Conservation (phyloP, 2,113 vertebrate genomes). For the Hypocryptadius cinnamomeus region DNA sequence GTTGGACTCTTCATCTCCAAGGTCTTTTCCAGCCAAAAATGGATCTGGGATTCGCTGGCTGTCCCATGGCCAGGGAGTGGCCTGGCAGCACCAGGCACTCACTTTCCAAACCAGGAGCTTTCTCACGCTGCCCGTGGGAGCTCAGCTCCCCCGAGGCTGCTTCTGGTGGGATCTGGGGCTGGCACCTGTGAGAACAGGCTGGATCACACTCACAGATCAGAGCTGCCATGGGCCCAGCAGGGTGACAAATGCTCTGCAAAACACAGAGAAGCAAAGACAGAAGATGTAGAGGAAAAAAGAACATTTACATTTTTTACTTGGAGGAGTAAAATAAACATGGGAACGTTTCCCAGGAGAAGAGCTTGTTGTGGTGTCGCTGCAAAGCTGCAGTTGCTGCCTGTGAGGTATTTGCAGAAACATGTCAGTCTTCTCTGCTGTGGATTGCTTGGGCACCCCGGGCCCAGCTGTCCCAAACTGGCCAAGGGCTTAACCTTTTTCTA, state of each 20-base stretch:
- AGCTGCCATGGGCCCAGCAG: background rate
- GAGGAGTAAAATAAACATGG: slow-evolving; percentile 35
- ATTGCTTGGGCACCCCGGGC: background rate
- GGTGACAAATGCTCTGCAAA: background rate
- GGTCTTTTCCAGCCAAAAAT: background rate
- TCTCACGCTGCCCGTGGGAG: background rate
- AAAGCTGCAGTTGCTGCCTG: background rate
- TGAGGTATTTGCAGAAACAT: background rate
- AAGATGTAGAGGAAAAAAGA: background rate
- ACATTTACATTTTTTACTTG: slow-evolving; percentile 6
- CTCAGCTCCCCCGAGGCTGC: background rate
- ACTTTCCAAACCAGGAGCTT: background rate
- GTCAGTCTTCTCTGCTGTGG: background rate
- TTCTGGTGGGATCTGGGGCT: background rate
- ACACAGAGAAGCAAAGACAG: background rate
- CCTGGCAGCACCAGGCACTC: background rate
- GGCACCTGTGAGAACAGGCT: background rate
- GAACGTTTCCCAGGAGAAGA: slow-evolving; percentile 5
- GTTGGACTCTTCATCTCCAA: accelerated
- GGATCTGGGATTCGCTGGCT: background rate
- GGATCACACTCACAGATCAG: background rate
- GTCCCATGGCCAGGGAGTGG: accelerated
- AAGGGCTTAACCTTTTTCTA: background rate
- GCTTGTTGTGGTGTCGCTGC: background rate
- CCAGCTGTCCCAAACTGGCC: background rate